A percentile compares a stretch with the other conserved stretches of the same genome.
Conservation (phyloP, 2,113 vertebrate species). For the Fregata magnificens region DNA sequence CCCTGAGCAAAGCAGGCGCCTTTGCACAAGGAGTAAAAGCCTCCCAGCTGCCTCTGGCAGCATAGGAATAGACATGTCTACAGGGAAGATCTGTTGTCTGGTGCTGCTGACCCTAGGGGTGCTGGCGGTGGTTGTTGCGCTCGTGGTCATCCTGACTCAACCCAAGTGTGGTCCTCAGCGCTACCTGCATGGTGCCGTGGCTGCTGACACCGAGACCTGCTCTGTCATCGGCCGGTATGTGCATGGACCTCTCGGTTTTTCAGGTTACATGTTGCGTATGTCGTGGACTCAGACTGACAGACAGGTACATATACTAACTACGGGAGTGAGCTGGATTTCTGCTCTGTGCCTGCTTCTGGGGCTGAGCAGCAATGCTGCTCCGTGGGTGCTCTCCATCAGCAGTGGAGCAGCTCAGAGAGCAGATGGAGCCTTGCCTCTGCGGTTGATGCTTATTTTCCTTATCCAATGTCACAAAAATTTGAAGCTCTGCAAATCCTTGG, state of each 20-base stretch:
- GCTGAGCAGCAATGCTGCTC: background rate
- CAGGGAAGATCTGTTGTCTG: constrained; percentile 9
- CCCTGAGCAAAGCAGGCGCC: background rate
- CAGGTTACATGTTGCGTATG: accelerated
- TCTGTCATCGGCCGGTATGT: constrained; percentile 82
- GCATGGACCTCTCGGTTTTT: background rate
- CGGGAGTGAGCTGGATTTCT: accelerated
- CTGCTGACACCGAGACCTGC: constrained; percentile 81
- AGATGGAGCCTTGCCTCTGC: background rate
- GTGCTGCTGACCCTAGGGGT: background rate
- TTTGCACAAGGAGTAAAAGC: background rate
- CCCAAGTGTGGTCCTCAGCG: background rate
- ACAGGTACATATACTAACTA: accelerated
- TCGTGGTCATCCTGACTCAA: background rate
- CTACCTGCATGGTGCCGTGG: constrained; percentile 76
- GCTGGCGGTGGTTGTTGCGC: background rate
- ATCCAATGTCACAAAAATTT: background rate
- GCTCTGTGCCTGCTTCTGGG: background rate
- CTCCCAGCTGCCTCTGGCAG: background rate
- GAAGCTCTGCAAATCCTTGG: background rate
- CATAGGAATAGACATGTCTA: background rate
- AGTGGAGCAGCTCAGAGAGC: background rate
- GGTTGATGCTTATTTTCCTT: background rate
- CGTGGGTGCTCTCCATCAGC: background rate
- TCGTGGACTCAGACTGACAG: background rate